A percentile compares a stretch with the other conserved stretches of the same genome.
Conservation (phyloP, 2,113 vertebrate species). For the Nothocercus julius region DNA sequence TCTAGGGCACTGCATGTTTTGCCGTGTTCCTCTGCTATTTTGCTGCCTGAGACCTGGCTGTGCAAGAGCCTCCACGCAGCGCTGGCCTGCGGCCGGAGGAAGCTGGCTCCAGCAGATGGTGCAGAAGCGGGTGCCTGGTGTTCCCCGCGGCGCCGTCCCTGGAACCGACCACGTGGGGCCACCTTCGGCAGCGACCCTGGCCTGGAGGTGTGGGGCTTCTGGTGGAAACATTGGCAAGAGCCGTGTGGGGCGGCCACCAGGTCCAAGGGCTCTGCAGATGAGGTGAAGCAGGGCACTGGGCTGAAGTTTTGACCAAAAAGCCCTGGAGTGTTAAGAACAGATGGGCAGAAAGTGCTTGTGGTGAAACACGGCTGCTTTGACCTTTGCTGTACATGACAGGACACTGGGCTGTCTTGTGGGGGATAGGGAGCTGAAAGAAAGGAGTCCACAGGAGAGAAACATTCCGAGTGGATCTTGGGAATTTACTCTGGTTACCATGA, state of each 20-base stretch:
- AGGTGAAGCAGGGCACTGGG: neutral
- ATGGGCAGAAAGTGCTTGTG: neutral
- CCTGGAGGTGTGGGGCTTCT: neutral
- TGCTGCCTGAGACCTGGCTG: slow-evolving; percentile 62
- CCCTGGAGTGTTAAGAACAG: slow-evolving; percentile 12
- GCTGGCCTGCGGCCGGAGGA: slow-evolving; percentile 15
- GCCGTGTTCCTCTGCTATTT: slow-evolving; percentile 57
- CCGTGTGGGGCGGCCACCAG: neutral
- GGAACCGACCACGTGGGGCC: neutral
- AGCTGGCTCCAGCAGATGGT: slow-evolving; percentile 66
- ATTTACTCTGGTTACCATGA: neutral
- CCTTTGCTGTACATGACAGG: neutral
- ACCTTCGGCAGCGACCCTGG: neutral
- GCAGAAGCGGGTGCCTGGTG: slow-evolving; percentile 15
- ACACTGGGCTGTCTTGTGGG: neutral
- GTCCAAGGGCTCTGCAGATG: neutral
- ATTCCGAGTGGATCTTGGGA: neutral
- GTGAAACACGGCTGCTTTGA: neutral
- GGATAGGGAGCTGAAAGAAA: neutral
- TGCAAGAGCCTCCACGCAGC: slow-evolving; percentile 55
- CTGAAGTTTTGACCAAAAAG: neutral
- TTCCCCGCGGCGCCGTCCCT: neutral
- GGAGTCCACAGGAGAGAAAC: neutral
- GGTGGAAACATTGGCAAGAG: neutral
- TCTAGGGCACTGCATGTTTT: slow-evolving; percentile 2